Evolutionary conservation across 2,888 invertebrate genomes (phyloP), one percentile per base, ranked within the genome.

Genomic region (Antheraea yamamai): DNA sequence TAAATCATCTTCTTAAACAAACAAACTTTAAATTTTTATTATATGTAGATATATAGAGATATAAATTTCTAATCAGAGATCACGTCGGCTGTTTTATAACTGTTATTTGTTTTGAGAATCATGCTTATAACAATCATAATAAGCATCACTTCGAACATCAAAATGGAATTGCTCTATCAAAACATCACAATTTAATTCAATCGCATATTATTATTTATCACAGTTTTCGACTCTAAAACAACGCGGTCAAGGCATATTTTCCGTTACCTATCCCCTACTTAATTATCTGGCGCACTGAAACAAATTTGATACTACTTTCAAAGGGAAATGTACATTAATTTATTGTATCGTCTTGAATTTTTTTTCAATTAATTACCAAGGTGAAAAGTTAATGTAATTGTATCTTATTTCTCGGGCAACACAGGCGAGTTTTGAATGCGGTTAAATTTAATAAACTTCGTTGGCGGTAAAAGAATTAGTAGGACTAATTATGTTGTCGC

Each of bases 401-500:
- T 30, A n/a, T 39, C 20, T 39, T 70, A 70, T 70, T 39, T n/a
- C 12, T 2, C 39, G 39, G 1, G 70, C 39, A n/a, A n/a, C 39
- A 70, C 39, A 70, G 70, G 2, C 20, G 70, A 70, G 16, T 70
- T 39, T 70, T 10, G 35, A n/a, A 39, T 39, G 70, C 2, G 47
- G 61, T n/a, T 23, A 68, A 35, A 47, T 61, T 70, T 70, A 68
- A 76, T 76, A 74, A 73, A 73, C 73, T 58, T 70, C 74, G 76
- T 70, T 76, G 76, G 74, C 74, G 76, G 76, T 72, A 72, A 68
- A 74, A 72, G 73, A 74, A 76, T 76, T 76, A 76, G 76, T 76
- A 68, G 39, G 58, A 68, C 74, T 74, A 76, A 76, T 76, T 73
- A 74, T 61, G 74, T 74, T 74, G 74, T 61, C 70, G 74, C 61